Evolutionary conservation across 1,140 invertebrate species (phyloP), one percentile per base, ranked within the genome.

Genomic region (Caenorhabditis briggsae): DNA sequence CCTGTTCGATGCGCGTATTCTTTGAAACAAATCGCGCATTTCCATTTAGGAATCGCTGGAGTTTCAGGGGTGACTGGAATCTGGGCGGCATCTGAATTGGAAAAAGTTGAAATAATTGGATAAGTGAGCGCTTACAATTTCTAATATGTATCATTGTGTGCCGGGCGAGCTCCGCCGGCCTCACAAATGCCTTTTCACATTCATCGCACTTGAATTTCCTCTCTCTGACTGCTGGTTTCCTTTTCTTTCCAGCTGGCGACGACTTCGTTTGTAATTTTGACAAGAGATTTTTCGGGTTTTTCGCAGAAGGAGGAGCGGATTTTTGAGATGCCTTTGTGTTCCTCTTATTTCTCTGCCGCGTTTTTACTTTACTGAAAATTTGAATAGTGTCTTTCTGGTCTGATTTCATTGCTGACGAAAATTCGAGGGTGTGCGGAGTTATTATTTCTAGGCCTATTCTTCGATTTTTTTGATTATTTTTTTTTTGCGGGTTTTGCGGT

Each of bases 81-180:
- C n/a, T 20, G 16, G n/a, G 58, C 58, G 23, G 23, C 23, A 20
- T 59, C 58, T 65, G 12, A 11, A 20, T 11, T 33, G n/a, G n/a
- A n/a, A n/a, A n/a, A n/a, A n/a, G n/a, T n/a, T n/a, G n/a, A n/a
- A n/a, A n/a, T n/a, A n/a, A n/a, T n/a, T n/a, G n/a, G n/a, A n/a
- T n/a, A n/a, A n/a, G n/a, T n/a, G n/a, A n/a, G n/a, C n/a, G n/a
- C 56, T 56, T 9, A 48, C 84, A 56, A 1, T 16, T n/a, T 46
- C 65, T 50, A 18, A 46, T 14, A 55, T 87, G 86, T n/a, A 85
- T 46, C 6, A 58, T 33, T 33, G 11, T 6, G 65, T 87, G 86
- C 41, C 86, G 56, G 6, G 87, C 74, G 25, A 87, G 25, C 41
- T 87, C 86, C 43, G 82, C 18, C 41, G 86, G 86, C 11, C 86